Base-by-base conservation (phyloP, 2,113 vertebrate species). In the Epinephelus moara region DNA sequence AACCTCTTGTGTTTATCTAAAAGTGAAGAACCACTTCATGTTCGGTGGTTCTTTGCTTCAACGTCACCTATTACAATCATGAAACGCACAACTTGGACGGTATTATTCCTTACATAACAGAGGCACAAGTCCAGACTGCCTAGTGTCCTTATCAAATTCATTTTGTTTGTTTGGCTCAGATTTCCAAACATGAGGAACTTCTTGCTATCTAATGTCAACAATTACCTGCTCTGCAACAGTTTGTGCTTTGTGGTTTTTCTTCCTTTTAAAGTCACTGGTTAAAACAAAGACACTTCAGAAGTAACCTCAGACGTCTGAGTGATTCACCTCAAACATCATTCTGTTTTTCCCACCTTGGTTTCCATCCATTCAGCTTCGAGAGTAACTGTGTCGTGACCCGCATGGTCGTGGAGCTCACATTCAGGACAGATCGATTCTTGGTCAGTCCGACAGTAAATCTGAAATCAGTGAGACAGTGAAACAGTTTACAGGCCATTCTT, bases 401-500 rank as follows among this genome's bases (percentile, higher is more conserved):
- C 67, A 30, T 96, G 95, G 4, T 91, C 79, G 21, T 64, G 52
- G 2, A 70, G 61, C 50, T 70, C 84, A 42, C 95, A 96, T 4
- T 92, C 80, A 3, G 85, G 85, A 79, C 95, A 95, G 42, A 96
- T 90, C 12, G 89, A 94, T 10, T 78, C 68, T 23, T 60, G 52
- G 67, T 96, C 96, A 1, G 75, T 93, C 66, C 72, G 66, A 60
- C 95, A 96, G 87, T 92, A 93, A 42, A 91, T 57, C 94, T 94
- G 80, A 21, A 67, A 77, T n/a, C 68, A 80, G 7, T 0, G 7
- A 74, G 8, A 71, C 4, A 25, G 33, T 17, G 17, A 5, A 52
- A 62, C 21, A 15, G 4, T 27, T 23, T 12, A 56, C 19, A 40
- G 18, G 50, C 15, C 17, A 6, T 18, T 61, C 4, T 27, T 25